phyloP scores from a whole-genome alignment of 2,888 invertebrate species.

The Hylaea fasciaria region DNA sequence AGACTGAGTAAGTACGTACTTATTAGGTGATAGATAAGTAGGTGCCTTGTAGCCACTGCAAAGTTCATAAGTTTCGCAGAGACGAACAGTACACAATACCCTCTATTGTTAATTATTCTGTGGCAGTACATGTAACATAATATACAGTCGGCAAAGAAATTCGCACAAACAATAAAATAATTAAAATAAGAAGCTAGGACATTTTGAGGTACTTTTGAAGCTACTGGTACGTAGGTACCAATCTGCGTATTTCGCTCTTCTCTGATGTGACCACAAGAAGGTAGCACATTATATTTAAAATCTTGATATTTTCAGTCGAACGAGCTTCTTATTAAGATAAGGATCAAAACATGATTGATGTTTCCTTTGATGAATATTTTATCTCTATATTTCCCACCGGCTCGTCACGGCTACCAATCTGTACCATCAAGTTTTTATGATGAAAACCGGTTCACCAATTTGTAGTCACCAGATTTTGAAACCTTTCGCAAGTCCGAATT shows the following conservation, averaged over 20 bases:
- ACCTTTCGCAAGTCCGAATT: conserved; percentile 22
- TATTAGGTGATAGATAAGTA: too few species aligned
- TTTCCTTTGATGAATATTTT: conserved; percentile 32
- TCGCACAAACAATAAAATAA: too few species aligned
- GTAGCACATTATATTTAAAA: conserved; percentile 1
- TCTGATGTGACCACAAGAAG: not conserved
- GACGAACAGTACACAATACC: too few species aligned
- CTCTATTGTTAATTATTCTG: too few species aligned
- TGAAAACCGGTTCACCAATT: conserved; percentile 23
- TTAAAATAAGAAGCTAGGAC: too few species aligned
- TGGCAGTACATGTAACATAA: too few species aligned
- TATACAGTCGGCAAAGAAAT: too few species aligned
- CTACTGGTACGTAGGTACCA: too few species aligned
- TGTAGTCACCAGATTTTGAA: conserved; percentile 19
- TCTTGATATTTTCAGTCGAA: conserved; percentile 30
- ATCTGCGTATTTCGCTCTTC: too few species aligned
- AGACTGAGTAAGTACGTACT: not conserved
- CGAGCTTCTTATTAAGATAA: conserved; percentile 34
- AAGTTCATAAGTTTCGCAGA: too few species aligned
- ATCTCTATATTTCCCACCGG: conserved; percentile 14
- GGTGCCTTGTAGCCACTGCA: too few species aligned
- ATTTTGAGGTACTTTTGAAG: too few species aligned
- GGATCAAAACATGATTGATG: conserved; percentile 33
- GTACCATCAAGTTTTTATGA: conserved; percentile 23
- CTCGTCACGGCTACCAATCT: conserved; percentile 21